Evolutionary conservation across 2,797 vertebrate species (phyloP).

Genomic region (Potorous gilbertii): DNA sequence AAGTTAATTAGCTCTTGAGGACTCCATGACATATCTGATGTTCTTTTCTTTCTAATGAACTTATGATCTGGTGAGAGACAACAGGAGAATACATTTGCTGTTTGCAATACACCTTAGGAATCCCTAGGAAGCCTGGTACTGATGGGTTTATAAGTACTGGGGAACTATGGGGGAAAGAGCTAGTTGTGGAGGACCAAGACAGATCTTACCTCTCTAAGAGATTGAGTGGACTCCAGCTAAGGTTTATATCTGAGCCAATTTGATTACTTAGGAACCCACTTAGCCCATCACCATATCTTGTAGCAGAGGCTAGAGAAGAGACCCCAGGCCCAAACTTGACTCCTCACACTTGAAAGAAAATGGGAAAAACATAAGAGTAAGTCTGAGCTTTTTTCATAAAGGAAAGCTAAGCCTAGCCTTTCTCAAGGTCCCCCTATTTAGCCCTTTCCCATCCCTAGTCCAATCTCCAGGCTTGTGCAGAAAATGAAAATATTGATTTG

Average conservation of each 20-base stretch:
- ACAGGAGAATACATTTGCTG: not conserved
- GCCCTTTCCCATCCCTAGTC: not conserved
- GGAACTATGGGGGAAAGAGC: not conserved
- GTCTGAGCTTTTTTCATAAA: not conserved
- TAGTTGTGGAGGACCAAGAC: not conserved
- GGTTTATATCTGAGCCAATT: not conserved
- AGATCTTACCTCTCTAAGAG: not conserved
- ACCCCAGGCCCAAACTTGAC: not conserved
- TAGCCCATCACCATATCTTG: not conserved
- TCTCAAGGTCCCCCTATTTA: not conserved
- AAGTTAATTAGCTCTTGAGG: not conserved
- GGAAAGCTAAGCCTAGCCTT: constrained; percentile 16
- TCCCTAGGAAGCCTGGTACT: not conserved
- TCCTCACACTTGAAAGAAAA: not conserved
- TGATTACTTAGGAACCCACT: not conserved
- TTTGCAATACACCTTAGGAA: not conserved
- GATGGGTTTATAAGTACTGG: not conserved
- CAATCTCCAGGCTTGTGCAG: constrained; percentile 4
- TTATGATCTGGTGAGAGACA: not conserved
- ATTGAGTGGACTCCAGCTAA: not conserved
- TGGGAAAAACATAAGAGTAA: constrained; percentile 3
- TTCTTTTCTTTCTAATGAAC: not conserved
- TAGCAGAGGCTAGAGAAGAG: not conserved
- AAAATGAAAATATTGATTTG: constrained; percentile 75
- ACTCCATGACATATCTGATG: not conserved